Conservation (phyloP, 2,797 vertebrate genomes). For the Acipenser ruthenus region DNA sequence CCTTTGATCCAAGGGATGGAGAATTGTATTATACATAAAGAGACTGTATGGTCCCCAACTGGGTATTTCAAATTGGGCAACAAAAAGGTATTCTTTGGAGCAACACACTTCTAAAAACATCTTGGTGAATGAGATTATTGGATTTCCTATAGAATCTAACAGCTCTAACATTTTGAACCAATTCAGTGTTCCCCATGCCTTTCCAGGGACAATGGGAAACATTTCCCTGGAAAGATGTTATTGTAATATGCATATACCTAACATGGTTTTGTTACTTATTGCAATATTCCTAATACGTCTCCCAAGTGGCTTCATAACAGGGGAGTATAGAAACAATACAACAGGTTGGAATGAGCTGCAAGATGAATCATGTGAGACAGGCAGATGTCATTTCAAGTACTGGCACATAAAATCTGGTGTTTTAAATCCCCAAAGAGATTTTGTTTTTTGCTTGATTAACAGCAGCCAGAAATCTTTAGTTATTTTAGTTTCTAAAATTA, state of each 20-base stretch:
- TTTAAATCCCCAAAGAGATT: constrained; percentile 27
- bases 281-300: constrained; percentile 19
- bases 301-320: constrained; percentile 44
- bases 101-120: too few relatives aligned
- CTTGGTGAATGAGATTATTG: too few relatives aligned
- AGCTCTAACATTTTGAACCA: background rate
- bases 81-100: too few relatives aligned
- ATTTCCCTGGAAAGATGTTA: constrained; percentile 22
- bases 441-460: constrained; percentile 15
- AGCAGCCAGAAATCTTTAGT: background rate
- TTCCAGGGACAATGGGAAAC: background rate
- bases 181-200: background rate
- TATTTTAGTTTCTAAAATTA: too few relatives aligned
- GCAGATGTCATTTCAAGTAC: constrained; percentile 34
- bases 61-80: too few relatives aligned
- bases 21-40: too few relatives aligned
- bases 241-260: too few relatives aligned
- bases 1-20: too few relatives aligned
- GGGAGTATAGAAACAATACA: constrained; percentile 57
- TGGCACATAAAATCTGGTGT: constrained; percentile 48
- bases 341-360: constrained; percentile 45
- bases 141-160: background rate
- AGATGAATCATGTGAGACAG: constrained; percentile 26
- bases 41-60: too few relatives aligned
- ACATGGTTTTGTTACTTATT: too few relatives aligned